Evolutionary conservation across 2,888 invertebrate genomes (phyloP).

Genomic region (Drosophila paranaensis): DNA sequence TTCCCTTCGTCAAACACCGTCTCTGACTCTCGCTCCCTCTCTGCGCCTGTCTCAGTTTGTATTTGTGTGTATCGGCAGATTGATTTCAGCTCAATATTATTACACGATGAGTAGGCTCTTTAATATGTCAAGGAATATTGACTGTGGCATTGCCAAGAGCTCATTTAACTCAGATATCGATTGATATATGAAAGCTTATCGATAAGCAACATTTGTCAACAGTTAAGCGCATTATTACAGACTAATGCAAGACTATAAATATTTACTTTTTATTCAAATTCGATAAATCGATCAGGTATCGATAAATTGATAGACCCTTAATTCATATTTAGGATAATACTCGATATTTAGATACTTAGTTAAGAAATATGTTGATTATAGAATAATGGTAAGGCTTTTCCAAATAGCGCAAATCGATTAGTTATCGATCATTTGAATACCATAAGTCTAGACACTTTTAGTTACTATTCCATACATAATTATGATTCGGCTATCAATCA

Average conservation of each 20-base stretch:
- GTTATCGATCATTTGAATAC: not conserved
- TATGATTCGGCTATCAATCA: not conserved
- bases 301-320: not conserved
- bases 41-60: not conserved
- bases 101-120: slow-evolving; percentile 22
- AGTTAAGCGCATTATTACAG: not conserved
- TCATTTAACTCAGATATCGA: slow-evolving; percentile 6
- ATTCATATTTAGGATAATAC: too few relatives aligned
- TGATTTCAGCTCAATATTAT: slow-evolving; percentile 48
- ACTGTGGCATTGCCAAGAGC: slow-evolving; percentile 33
- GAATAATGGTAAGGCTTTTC: not conserved
- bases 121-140: slow-evolving; percentile 34
- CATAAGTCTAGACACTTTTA: too few relatives aligned
- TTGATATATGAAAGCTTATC: not conserved
- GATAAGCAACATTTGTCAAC: not conserved
- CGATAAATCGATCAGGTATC: not conserved
- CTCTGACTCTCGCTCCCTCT: not conserved
- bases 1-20: not conserved
- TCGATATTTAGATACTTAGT: too few relatives aligned
- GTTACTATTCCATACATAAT: not conserved
- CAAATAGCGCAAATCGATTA: not conserved
- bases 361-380: not conserved
- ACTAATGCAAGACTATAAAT: not conserved
- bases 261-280: not conserved
- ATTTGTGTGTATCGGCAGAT: slow-evolving; percentile 21